Percentiles rank a stretch among this genome's conserved stretches.
These are phyloP conservation scores for Drosophila longiperda DNA, from an alignment of 2,888 invertebrate genomes.

Conservation along the genomic window DNA sequence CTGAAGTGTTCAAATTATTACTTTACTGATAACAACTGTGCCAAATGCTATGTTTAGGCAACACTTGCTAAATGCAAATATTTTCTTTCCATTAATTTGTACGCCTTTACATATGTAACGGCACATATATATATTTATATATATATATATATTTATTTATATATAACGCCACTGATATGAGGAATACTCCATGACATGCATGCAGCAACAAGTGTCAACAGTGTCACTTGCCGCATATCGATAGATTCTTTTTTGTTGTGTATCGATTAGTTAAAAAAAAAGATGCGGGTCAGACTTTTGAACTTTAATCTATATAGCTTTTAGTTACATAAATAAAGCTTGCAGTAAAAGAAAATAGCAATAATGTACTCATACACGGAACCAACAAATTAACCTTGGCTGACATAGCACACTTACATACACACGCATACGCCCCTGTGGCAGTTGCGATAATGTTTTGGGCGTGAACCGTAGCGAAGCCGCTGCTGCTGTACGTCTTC, in stretches of 20 bases:
- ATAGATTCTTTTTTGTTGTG: constrained; percentile 15
- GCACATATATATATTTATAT: background rate
- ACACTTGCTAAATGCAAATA: constrained; percentile 9
- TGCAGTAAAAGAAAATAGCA: constrained; percentile 3
- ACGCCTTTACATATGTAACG: background rate
- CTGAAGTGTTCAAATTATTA: background rate
- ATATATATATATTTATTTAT: background rate
- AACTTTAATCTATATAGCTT: background rate
- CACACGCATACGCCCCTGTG: constrained; percentile 19
- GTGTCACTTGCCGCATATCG: constrained; percentile 37
- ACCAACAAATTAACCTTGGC: constrained; percentile 40
- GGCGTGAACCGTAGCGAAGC: constrained; percentile 63
- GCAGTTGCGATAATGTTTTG: constrained; percentile 57
- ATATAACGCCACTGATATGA: constrained; percentile 7
- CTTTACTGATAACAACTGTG: constrained; percentile 4
- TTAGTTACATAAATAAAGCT: constrained; percentile 30
- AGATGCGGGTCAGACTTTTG: constrained; percentile 7
- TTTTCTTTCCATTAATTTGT: background rate
- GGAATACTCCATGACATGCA: background rate
- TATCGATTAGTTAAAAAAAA: constrained; percentile 35
- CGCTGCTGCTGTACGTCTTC: constrained; percentile 50
- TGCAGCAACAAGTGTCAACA: constrained; percentile 53
- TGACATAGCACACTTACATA: constrained; percentile 6
- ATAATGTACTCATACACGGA: constrained; percentile 5
- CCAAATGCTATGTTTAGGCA: constrained; percentile 13